Evolutionary conservation across 2,113 vertebrate genomes (phyloP).

Genomic region (Zingel zingel): DNA sequence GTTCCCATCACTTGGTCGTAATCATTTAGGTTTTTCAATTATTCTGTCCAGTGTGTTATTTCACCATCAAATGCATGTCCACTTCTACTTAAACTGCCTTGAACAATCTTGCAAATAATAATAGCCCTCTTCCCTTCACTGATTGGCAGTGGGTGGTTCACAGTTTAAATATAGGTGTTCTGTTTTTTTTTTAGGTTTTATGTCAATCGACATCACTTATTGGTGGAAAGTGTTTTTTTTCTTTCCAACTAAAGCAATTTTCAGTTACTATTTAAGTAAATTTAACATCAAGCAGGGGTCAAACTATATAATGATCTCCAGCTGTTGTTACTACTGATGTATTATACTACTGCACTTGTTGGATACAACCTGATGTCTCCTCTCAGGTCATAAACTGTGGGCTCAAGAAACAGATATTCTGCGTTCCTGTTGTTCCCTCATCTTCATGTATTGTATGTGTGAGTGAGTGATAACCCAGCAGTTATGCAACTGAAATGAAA

Average conservation of each 20-base stretch:
- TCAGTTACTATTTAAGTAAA: background rate
- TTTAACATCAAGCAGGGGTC: background rate
- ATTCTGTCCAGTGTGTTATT: background rate
- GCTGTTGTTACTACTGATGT: background rate
- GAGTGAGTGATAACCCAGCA: slow-evolving; percentile 27
- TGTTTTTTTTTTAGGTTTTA: background rate
- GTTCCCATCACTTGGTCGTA: slow-evolving; percentile 14
- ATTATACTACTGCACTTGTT: background rate
- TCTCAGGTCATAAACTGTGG: background rate
- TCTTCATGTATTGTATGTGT: background rate
- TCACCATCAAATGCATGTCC: background rate
- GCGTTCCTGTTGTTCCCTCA: background rate
- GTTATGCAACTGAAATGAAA: slow-evolving; percentile 25
- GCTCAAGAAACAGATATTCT: background rate
- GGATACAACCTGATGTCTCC: background rate
- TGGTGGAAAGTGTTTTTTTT: background rate
- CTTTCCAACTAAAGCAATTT: background rate
- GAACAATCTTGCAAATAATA: background rate
- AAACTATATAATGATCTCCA: background rate
- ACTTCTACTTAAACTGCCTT: background rate
- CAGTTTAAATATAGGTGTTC: background rate
- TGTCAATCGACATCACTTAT: background rate
- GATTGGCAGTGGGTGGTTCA: background rate
- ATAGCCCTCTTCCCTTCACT: background rate
- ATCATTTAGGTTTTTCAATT: slow-evolving; percentile 13